A percentile compares a stretch with the other conserved stretches of the same genome.
Evolutionary conservation across 2,888 invertebrate genomes (phyloP).

Genomic region (Saturnia pavonia): DNA sequence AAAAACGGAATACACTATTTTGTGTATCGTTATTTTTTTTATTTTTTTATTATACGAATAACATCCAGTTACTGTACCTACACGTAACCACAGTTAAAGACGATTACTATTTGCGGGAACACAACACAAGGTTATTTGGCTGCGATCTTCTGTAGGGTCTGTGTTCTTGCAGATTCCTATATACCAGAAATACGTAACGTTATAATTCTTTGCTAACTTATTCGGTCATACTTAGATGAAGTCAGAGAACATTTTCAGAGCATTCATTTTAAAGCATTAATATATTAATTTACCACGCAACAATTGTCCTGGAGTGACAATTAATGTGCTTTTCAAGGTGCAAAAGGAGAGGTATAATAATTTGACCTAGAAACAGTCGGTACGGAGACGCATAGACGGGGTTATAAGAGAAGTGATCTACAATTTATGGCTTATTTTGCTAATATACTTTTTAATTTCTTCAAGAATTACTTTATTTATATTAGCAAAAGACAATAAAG

Average conservation of each 20-base stretch:
- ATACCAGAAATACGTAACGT: too few species aligned
- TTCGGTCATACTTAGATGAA: neutral
- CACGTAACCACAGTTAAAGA: too few species aligned
- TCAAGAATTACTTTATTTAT: neutral
- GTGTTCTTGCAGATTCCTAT: too few species aligned
- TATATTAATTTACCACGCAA: neutral
- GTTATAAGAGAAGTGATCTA: slow-evolving; percentile 3
- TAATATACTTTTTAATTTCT: neutral
- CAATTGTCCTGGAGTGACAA: slow-evolving; percentile 29
- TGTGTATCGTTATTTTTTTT: too few species aligned
- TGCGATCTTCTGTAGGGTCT: too few species aligned
- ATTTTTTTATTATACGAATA: too few species aligned
- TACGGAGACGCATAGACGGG: slow-evolving; percentile 13
- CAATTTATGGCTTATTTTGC: neutral
- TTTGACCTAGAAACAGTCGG: slow-evolving; percentile 21
- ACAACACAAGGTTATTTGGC: too few species aligned
- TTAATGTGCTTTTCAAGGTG: slow-evolving; percentile 35
- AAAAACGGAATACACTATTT: too few species aligned
- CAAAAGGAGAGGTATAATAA: slow-evolving; percentile 30
- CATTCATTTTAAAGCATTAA: neutral
- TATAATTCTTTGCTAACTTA: too few species aligned
- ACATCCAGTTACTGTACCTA: too few species aligned
- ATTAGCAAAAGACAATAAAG: neutral
- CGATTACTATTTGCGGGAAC: too few species aligned
- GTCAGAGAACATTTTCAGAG: neutral